Base-by-base conservation (phyloP, 2,797 vertebrate species). In the Setipinna tenuifilis region DNA sequence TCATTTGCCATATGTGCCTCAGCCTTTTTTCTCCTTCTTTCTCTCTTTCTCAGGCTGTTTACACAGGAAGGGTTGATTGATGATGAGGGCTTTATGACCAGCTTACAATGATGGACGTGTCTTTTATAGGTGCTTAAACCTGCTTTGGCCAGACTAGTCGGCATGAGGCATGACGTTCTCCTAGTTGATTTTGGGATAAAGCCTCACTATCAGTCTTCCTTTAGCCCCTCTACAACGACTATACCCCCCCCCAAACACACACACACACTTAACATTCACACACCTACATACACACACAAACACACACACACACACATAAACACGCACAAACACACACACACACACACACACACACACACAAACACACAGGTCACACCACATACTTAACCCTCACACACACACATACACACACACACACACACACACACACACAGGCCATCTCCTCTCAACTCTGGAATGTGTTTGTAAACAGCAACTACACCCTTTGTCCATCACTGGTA, bases 391-490 rank as follows among this genome's bases (percentile, higher is more conserved):
- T 10, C 50, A 65, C 58, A 65, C 58, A 61, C 31, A 41, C 57
- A 46, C 82, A 65, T 19, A 83, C 58, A 83, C 58, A 83, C 58
- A 48, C 21, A 65, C 35, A 71, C 68, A 41, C 81, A 68, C 46
- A 83, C 71, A 48, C 3, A 75, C 2, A 75, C 83, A 71, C 14
- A 28, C 41, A 83, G 21, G 23, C 41, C 50, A 57, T 84, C 81
- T 89, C 78, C 71, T 87, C 88, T 85, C 71, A 82, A 78, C 86
- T 83, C 86, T 83, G 80, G 75, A 90, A 87, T 86, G 83, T 85
- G 81, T 88, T 83, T 88, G 82, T 83, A 85, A 89, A 84, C 14
- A 86, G 85, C 44, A 28, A 78, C 35, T 80, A 31, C 71, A 78
- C 35, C 35, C 71, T 21, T 0, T 44, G 71, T 78, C 68, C 17